Evolutionary conservation across 1,140 invertebrate genomes (phyloP), one percentile per base, ranked within the genome.

Genomic region (Panulirus ornatus): DNA sequence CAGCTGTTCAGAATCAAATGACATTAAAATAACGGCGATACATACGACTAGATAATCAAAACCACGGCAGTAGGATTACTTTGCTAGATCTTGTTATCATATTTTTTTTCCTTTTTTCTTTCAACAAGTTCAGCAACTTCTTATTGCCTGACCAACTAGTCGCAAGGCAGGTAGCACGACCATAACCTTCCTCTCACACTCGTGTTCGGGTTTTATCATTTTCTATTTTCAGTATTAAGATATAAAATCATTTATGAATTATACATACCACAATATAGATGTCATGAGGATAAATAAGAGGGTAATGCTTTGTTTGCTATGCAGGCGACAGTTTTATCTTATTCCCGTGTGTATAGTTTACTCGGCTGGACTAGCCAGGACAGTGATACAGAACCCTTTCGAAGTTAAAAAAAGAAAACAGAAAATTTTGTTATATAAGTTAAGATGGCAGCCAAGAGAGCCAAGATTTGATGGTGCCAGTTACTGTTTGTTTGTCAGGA

Each of bases 1-100:
- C 63, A 85, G 70, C 40, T 85, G 83, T 70, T 85, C 83, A 85
- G 51, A 85, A 85, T 85, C 83, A 85, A 85, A 84, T 51, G 22
- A 42, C 40, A 42, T 42, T 71, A 38, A 75, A 73, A 36, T 36
- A 51, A n/a, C 40, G 51, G 66, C 63, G 51, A 85, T 73, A 42
- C 27, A 22, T 22, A 14, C 70, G 58, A 70, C 40, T 42, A 84
- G 22, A 84, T 84, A 84, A 84, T 84, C 82, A 84, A 84, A 84
- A 84, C 30, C 66, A 38, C 70, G 66, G 36, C 66, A 84, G 40
- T 71, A 84, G 19, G 40, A 47, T 44, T 84, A 27, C 27, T 9
- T 73, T 44, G 63, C n/a, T 19, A 27, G 30, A 42, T 75, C 47
- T 73, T 73, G n/a, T 73, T 22, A 47, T 44, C n/a, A n/a, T n/a